Base-by-base conservation (phyloP, 2,888 invertebrate species). In the Drosophila neonasuta region DNA sequence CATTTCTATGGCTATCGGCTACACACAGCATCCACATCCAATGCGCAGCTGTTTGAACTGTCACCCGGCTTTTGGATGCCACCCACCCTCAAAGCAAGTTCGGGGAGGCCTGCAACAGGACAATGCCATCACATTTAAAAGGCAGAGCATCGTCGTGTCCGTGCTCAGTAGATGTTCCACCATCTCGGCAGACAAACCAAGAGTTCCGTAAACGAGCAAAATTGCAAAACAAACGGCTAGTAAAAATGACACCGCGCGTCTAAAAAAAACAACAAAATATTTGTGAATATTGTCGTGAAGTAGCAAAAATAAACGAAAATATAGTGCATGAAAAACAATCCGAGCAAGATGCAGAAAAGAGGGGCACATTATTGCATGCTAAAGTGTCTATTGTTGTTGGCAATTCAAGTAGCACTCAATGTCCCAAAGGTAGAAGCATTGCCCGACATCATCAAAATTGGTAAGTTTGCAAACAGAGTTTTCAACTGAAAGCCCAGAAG, bases 381-480 rank as follows among this genome's bases (percentile, higher is more conserved):
- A 7, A 52, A 51, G 36, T 56, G 65, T 9, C 29, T 74, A 15
- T 32, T 66, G 63, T 56, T 81, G 52, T 60, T 84, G 46, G 49
- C 75, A 32, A 51, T 75, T 20, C 73, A 80, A 62, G 29, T 71
- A n/a, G 56, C 55, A 49, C 36, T 54, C 11, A 60, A 64, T 48
- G 66, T 66, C 55, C 77, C 55, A 0, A n/a, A 44, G n/a, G 46
- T 69, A n/a, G 50, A 67, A 11, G 81, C 89, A 20, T 72, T 90
- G 65, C 90, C 90, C 59, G 90, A 90, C 73, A 84, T 88, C 45
- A 90, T 90, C 32, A 90, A 90, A 83, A 90, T 90, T 69, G 90
- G 90, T 90, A 71, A 88, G 88, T 30, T 30, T 9, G 17, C n/a
- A 11, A 15, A 15, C 5, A 13, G 3, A 36, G n/a, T 36, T 36